phyloP scores from a whole-genome alignment of 2,797 vertebrate genomes.

The Myiotriccus ornatus region DNA sequence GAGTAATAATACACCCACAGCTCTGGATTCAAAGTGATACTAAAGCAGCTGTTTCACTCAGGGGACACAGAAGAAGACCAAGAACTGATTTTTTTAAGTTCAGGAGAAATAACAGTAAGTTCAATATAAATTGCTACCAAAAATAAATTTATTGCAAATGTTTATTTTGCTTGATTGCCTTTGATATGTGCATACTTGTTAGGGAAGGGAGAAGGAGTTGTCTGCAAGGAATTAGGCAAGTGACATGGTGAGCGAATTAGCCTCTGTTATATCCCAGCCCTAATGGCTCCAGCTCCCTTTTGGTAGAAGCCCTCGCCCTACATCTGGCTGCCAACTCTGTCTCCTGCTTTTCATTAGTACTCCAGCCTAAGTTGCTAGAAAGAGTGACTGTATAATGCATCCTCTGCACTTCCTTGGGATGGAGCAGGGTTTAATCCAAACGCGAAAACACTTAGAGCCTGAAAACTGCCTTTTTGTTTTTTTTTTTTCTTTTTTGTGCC shows the following conservation, averaged over 20 bases:
- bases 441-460: not conserved
- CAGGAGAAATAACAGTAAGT: conserved; percentile 18
- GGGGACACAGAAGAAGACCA: not conserved
- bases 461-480: not conserved
- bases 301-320: not conserved
- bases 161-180: conserved; percentile 48
- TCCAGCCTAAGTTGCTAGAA: conserved; percentile 21
- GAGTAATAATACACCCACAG: not conserved
- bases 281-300: not conserved
- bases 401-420: not conserved
- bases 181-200: not conserved
- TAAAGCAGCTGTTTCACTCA: conserved; percentile 23
- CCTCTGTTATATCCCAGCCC: not conserved
- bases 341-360: conserved; percentile 41
- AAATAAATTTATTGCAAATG: conserved; percentile 43
- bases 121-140: conserved; percentile 41
- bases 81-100: conserved; percentile 17
- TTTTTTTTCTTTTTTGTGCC: not conserved
- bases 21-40: conserved; percentile 4
- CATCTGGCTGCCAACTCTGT: not conserved
- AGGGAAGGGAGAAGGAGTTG: not conserved
- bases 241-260: not conserved
- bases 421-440: not conserved
- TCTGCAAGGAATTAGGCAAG: conserved; percentile 29
- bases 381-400: not conserved